phyloP scores from a whole-genome alignment of 2,113 vertebrate species.

The Dasyurus viverrinus region DNA sequence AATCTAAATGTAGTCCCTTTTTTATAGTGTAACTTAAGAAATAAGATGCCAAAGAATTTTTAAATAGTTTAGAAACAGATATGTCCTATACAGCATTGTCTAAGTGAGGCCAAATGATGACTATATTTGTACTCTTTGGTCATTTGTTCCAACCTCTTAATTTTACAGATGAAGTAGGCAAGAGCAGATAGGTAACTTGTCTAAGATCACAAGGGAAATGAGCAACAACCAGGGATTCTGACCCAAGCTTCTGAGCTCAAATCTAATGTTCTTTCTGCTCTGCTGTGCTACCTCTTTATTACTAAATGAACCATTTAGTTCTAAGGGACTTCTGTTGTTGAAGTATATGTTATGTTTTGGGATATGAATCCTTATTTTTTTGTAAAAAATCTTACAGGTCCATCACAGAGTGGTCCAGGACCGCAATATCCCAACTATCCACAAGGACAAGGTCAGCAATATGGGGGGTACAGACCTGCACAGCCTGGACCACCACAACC shows the following conservation, averaged over 20 bases:
- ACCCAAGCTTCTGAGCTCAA: neutral
- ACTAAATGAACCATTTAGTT: neutral
- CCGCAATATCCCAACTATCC: conserved; percentile 97
- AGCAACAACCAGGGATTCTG: neutral
- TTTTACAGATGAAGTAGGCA: neutral
- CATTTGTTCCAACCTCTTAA: neutral
- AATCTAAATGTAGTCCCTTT: neutral
- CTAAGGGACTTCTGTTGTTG: neutral
- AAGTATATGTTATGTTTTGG: neutral
- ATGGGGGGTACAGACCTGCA: conserved; percentile 93
- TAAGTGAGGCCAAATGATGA: neutral
- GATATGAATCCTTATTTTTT: neutral
- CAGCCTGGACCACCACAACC: conserved; percentile 96
- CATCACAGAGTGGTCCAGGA: conserved; percentile 92
- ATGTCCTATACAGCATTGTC: neutral
- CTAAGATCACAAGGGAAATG: neutral
- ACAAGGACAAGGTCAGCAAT: conserved; percentile 98
- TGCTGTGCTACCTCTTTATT: neutral
- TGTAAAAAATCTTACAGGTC: conserved; percentile 83
- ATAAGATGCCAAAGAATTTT: neutral
- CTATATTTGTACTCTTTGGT: neutral
- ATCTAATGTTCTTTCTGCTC: neutral
- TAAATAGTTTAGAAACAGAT: neutral
- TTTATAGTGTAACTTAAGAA: neutral
- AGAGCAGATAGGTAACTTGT: neutral